Conservation (phyloP, 53 echinoderm and acorn worm genomes). For the Holothuria scabra region DNA sequence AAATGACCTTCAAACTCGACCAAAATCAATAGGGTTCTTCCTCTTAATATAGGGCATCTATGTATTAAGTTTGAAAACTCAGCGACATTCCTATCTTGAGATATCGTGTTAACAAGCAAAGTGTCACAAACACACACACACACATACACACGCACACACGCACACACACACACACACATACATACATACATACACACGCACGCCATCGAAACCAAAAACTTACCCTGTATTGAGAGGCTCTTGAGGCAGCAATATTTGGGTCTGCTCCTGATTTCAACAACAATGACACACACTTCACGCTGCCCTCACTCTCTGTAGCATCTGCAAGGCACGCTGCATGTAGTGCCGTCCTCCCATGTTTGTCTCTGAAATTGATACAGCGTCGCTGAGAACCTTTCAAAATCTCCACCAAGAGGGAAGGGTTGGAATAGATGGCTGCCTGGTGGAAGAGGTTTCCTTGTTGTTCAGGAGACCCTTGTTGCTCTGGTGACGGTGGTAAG, state of each 20-base stretch:
- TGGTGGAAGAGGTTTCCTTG: slow-evolving; percentile 78
- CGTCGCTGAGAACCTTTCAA: slow-evolving; percentile 83
- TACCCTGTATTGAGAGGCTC: slow-evolving; percentile 15
- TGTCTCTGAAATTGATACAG: slow-evolving; percentile 85
- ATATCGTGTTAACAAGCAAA: too few relatives aligned
- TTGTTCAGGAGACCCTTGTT: slow-evolving; percentile 58
- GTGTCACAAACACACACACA: too few relatives aligned
- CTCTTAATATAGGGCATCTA: too few relatives aligned
- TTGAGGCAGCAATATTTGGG: slow-evolving; percentile 70
- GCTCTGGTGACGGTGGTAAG: neutral
- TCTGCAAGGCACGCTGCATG: slow-evolving; percentile 91
- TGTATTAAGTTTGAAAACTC: too few relatives aligned
- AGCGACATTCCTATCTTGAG: too few relatives aligned
- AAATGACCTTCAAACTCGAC: too few relatives aligned
- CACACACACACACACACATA: too few relatives aligned
- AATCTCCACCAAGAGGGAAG: slow-evolving; percentile 75
- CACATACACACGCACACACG: too few relatives aligned
- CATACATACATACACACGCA: too few relatives aligned
- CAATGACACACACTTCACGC: slow-evolving; percentile 78
- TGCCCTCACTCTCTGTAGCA: slow-evolving; percentile 76
- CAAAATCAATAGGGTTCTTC: too few relatives aligned
- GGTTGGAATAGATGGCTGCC: slow-evolving; percentile 95
- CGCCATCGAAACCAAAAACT: too few relatives aligned
- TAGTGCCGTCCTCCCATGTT: slow-evolving; percentile 89
- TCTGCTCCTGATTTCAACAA: slow-evolving; percentile 88